Conservation (phyloP, 2,113 vertebrate genomes). For the Chauna torquata region DNA sequence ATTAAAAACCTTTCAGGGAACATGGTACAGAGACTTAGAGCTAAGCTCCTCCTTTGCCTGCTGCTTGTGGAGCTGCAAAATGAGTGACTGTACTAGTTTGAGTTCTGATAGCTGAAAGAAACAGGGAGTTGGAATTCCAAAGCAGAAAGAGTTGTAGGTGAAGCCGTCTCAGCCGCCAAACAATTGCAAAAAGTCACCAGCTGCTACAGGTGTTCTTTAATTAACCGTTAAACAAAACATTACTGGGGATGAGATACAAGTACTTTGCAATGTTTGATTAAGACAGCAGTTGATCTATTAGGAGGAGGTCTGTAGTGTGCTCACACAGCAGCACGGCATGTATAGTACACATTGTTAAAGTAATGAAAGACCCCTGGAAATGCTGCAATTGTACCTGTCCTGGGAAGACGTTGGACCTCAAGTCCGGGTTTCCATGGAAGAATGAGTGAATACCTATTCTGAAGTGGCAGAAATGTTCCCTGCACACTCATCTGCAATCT, state of each 20-base stretch:
- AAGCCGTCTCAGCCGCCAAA: neutral
- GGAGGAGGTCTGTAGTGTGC: neutral
- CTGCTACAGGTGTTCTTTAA: neutral
- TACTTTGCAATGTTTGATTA: neutral
- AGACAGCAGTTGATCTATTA: neutral
- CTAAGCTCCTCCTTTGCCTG: neutral
- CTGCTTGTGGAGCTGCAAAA: neutral
- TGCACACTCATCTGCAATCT: neutral
- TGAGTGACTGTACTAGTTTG: neutral
- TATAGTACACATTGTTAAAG: neutral
- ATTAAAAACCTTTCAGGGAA: neutral
- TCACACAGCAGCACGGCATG: neutral
- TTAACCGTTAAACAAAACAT: neutral
- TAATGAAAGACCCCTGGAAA: neutral
- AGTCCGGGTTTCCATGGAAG: neutral
- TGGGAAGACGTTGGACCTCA: neutral
- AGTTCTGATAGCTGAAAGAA: neutral
- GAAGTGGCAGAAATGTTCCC: neutral
- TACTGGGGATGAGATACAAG: neutral
- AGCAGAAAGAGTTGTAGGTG: neutral
- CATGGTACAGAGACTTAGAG: neutral
- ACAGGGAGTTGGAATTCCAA: neutral
- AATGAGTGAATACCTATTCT: neutral
- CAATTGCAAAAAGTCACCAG: neutral
- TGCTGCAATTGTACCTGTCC: neutral